Conservation (phyloP, 2,888 invertebrate genomes). For the Ectemnius cavifrons region DNA sequence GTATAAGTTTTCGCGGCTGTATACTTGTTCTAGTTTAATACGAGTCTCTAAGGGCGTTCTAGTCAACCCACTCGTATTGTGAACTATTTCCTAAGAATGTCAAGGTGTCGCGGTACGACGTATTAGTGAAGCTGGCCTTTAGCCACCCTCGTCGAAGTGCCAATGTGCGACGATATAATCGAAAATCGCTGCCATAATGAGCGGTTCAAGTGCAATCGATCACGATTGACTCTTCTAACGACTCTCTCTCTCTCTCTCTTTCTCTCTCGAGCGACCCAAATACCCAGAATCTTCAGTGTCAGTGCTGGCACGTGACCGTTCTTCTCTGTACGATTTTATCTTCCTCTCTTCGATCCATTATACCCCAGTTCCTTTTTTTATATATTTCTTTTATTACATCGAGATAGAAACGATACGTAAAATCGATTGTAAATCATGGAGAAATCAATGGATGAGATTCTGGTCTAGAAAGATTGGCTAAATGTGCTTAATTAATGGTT, state of each 20-base stretch:
- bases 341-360: no score
- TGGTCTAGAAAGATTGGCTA: not conserved
- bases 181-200: slow-evolving; percentile 42
- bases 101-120: not conserved
- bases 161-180: slow-evolving; percentile 34
- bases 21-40: no score
- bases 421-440: not conserved
- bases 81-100: no score
- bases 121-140: slow-evolving; percentile 11
- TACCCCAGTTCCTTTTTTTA: no score
- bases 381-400: no score
- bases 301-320: slow-evolving; percentile 1
- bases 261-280: slow-evolving; percentile 41
- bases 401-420: no score
- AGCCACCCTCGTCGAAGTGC: slow-evolving; percentile 15
- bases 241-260: no score
- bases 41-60: no score
- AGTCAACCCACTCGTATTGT: no score
- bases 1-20: no score
- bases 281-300: slow-evolving; percentile 37
- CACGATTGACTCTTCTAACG: slow-evolving; percentile 19
- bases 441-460: no score
- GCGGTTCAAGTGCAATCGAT: slow-evolving; percentile 52
- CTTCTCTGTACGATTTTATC: not conserved
- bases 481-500: not conserved